Conservation (phyloP, 2,797 vertebrate genomes). For the Hemibagrus guttatus region DNA sequence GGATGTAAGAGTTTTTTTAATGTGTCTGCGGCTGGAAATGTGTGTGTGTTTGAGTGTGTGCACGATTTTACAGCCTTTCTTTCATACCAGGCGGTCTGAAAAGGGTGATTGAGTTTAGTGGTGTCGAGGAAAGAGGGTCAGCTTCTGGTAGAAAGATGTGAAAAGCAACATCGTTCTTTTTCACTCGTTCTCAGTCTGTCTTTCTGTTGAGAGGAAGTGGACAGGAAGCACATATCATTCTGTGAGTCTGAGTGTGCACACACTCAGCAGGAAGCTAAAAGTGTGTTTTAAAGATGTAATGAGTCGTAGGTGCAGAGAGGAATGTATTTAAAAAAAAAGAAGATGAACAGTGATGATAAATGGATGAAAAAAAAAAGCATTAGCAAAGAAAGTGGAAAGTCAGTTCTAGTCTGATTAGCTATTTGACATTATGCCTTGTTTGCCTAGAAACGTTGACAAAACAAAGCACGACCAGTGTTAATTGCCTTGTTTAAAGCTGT, state of each 20-base stretch:
- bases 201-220: conserved; percentile 49
- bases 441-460: neutral
- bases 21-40: conserved; percentile 30
- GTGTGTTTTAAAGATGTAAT: conserved; percentile 14
- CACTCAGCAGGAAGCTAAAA: conserved; percentile 29
- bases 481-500: neutral
- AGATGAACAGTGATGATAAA: neutral
- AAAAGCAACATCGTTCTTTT: neutral
- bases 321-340: neutral
- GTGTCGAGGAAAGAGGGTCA: neutral
- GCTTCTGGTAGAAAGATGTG: conserved; percentile 10
- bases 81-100: conserved; percentile 39
- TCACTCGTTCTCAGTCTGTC: neutral
- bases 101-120: conserved; percentile 34
- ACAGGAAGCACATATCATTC: conserved; percentile 46
- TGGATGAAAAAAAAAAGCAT: neutral
- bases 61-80: conserved; percentile 35
- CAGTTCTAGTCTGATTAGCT: neutral
- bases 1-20: conserved; percentile 29
- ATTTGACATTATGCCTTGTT: neutral
- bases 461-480: neutral
- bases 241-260: conserved; percentile 61
- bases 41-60: conserved; percentile 25
- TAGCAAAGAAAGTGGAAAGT: neutral
- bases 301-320: neutral